Conservation (phyloP, 2,797 vertebrate genomes). For the Micropoecilia bifurca region DNA sequence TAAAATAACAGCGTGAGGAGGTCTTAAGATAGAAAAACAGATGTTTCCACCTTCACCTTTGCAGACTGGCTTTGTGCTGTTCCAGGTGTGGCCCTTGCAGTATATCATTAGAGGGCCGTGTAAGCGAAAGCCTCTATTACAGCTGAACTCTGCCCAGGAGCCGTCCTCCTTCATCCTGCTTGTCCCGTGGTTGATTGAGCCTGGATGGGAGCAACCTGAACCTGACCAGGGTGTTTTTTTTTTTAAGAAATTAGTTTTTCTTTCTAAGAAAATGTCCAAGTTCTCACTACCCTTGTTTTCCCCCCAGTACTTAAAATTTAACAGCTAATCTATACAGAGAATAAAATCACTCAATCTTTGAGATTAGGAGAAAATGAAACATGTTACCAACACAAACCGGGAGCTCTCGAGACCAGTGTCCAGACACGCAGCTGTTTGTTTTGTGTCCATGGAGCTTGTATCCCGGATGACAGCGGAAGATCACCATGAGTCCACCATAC, state of each 20-base stretch:
- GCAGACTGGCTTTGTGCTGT: conserved; percentile 73
- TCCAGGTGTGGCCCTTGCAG: conserved; percentile 79
- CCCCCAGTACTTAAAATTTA: not conserved
- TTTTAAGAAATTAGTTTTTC: not conserved
- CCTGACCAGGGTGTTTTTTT: conserved; percentile 37
- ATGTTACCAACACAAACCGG: conserved; percentile 79
- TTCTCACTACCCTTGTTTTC: not conserved
- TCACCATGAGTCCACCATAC: conserved; percentile 76
- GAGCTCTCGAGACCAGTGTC: conserved; percentile 73
- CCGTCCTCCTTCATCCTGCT: conserved; percentile 56
- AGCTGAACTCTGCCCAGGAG: conserved; percentile 72
- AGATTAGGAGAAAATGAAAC: not conserved
- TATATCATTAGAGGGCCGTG: conserved; percentile 70
- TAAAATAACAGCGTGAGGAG: not conserved
- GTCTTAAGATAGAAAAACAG: not conserved
- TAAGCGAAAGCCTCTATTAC: conserved; percentile 72
- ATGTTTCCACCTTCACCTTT: conserved; percentile 35
- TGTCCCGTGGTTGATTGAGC: conserved; percentile 60
- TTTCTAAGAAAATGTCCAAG: not conserved
- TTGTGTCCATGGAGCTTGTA: conserved; percentile 77
- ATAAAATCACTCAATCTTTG: not conserved
- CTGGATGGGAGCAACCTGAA: conserved; percentile 67
- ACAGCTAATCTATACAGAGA: not conserved
- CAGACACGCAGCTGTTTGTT: conserved; percentile 79
- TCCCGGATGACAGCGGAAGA: conserved; percentile 75